phyloP scores from a whole-genome alignment of 2,797 vertebrate species.

The Enteromius anoplus region DNA sequence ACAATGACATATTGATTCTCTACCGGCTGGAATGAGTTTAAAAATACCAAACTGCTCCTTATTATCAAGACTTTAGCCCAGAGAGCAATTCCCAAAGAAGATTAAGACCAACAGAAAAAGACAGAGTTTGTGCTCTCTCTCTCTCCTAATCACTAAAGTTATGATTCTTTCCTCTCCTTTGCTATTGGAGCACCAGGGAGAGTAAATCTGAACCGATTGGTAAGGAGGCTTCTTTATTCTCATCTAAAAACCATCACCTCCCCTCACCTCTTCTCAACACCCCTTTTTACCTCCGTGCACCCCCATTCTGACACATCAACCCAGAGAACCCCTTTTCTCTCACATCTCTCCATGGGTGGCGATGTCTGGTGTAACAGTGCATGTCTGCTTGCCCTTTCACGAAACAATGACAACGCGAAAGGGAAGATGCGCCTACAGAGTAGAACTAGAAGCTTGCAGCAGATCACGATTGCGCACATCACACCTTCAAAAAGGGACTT shows the following conservation, averaged over 20 bases:
- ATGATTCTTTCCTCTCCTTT: conserved; percentile 68
- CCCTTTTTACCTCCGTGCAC: conserved; percentile 72
- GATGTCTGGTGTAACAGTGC: conserved; percentile 81
- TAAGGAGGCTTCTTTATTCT: conserved; percentile 87
- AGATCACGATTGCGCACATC: conserved; percentile 39
- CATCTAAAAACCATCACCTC: conserved; percentile 88
- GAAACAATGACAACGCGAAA: conserved; percentile 58
- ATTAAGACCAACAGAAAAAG: conserved; percentile 33
- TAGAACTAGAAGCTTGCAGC: conserved; percentile 49
- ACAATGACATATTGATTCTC: not conserved
- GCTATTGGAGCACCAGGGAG: conserved; percentile 76
- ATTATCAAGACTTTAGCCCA: conserved; percentile 1
- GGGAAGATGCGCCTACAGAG: conserved; percentile 45
- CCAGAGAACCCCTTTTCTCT: conserved; percentile 69
- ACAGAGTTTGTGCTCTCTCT: conserved; percentile 63
- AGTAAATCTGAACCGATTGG: conserved; percentile 77
- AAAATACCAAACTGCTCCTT: conserved; percentile 36
- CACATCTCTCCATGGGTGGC: conserved; percentile 83
- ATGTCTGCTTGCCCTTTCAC: conserved; percentile 78
- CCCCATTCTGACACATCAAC: conserved; percentile 78
- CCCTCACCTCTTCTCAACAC: conserved; percentile 73
- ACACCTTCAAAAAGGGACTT: conserved; percentile 42
- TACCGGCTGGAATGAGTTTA: conserved; percentile 15
- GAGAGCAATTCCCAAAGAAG: conserved; percentile 31
- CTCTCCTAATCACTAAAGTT: conserved; percentile 53